Evolutionary conservation across 64 coral and sea anemone genomes (phyloP), one percentile per base, ranked within the genome.

Genomic region (Montipora efflorescens): DNA sequence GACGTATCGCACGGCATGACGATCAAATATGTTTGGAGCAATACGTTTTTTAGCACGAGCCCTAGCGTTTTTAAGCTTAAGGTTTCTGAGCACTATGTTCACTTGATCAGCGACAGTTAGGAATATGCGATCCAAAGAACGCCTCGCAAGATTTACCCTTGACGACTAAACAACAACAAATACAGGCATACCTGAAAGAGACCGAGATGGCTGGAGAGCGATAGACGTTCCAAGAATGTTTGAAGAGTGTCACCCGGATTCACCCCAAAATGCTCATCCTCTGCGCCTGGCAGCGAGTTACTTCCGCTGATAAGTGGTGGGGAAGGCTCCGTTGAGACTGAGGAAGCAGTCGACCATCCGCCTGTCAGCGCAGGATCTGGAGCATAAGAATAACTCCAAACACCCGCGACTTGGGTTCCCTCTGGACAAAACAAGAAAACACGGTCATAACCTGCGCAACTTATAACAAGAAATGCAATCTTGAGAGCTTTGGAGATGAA

Each of bases 151-250:
- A 7, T 55, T 55, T 55, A 55, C 52, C 52, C 52, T 67, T 14
- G 62, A 14, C 15, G 15, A 67, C 2, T 67, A 67, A 67, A 67
- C 15, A 15, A 12, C 12, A 67, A 67, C 11, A 55, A 55, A 55
- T 5, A 7, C 10, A 10, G 14, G 61, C 14, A 67, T 78, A 99
- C 98, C 98, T 94, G 98, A 94, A 99, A 99, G 23, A 99, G 92
- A 90, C 92, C 84, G 15, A 99, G 95, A 94, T 99, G 95, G 44
- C 88, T 99, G 78, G 93, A 93, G 75, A 99, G 92, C 22, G 95
- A 96, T 3, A 99, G 90, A 22, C 98, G 89, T 59, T 99, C 98
- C 16, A 99, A 95, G 76, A 99, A 99, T 49, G 88, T 96, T 68
- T 96, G 92, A 45, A 99, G 75, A 10, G 95, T 96, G 84, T 99